Base-by-base conservation (phyloP, 1,140 invertebrate species). In the Drosophila athabasca region DNA sequence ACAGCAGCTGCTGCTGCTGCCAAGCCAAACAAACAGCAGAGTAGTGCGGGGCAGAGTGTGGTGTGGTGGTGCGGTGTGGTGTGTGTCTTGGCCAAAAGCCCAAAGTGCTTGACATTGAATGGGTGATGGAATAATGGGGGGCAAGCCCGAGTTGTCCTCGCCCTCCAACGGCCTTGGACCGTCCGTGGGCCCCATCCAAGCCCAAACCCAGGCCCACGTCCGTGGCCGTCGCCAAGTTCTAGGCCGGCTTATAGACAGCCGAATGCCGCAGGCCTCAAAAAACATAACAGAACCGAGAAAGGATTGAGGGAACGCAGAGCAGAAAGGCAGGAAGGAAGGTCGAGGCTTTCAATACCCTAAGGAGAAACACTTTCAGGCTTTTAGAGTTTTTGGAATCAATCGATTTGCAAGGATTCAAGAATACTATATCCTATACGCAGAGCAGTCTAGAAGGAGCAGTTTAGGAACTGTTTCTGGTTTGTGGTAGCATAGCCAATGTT, bases 141-240 rank as follows among this genome's bases (percentile, higher is more conserved):
- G 67, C 35, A 17, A 43, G 35, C 11, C 35, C 35, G 35, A 5
- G 15, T 22, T 48, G 61, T 59, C 71, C 71, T 75, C 71, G 71
- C 52, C 71, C 71, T 75, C 61, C 54, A 45, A 44, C 62, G 71
- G 58, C 71, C 71, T 75, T 75, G 71, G 72, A 58, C 8, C 31
- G 31, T 0, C 65, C 67, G 31, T 8, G 8, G 8, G 0, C 64
- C 66, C 17, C 17, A 19, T 19, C 17, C 17, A 19, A 19, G 17
- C 17, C 17, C 17, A 19, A 19, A 1, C 17, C 17, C 17, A 19
- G 1, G 17, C 1, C 5, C 24, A 5, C 24, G 66, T 50, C 60
- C 54, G 13, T 57, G 54, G 57, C 45, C 57, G 60, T 54, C 72
- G 72, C 52, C 71, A 75, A 76, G 72, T 76, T 76, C 82, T 74